phyloP scores from a whole-genome alignment of 2,888 invertebrate genomes.

The Podotricha telesiphe region DNA sequence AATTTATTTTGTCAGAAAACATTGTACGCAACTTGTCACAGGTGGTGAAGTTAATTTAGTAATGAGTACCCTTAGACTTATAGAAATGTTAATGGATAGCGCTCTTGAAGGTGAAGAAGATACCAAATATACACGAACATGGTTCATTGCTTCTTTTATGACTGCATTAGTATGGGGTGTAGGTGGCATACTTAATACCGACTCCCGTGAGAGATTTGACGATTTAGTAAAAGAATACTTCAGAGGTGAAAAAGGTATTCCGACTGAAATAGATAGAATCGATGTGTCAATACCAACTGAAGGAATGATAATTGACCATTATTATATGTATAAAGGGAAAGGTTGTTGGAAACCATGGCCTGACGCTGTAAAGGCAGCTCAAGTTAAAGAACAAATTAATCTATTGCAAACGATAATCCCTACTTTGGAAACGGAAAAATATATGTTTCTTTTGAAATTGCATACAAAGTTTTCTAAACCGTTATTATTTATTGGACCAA shows the following conservation, averaged over 20 bases:
- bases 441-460: slow-evolving; percentile 88
- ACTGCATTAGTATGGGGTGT: slow-evolving; percentile 92
- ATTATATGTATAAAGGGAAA: slow-evolving; percentile 91
- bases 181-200: slow-evolving; percentile 89
- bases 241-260: slow-evolving; percentile 72
- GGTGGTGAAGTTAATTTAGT: slow-evolving; percentile 89
- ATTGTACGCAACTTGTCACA: slow-evolving; percentile 85
- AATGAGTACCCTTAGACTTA: slow-evolving; percentile 87
- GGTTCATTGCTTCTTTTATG: slow-evolving; percentile 91
- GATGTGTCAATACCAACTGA: slow-evolving; percentile 91
- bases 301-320: slow-evolving; percentile 91
- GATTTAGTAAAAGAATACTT: slow-evolving; percentile 83
- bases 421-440: slow-evolving; percentile 93
- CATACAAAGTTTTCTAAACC: slow-evolving; percentile 89
- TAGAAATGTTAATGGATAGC: slow-evolving; percentile 90
- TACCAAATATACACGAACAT: slow-evolving; percentile 86
- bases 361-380: slow-evolving; percentile 86
- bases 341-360: slow-evolving; percentile 95
- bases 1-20: slow-evolving; percentile 87
- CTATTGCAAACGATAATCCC: slow-evolving; percentile 90
- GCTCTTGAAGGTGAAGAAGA: slow-evolving; percentile 88
- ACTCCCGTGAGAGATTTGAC: slow-evolving; percentile 88
- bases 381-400: slow-evolving; percentile 84
- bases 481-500: slow-evolving; percentile 90
- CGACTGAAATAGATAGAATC: slow-evolving; percentile 84